phyloP scores from a whole-genome alignment of 2,888 invertebrate genomes.

The Quadroppia sp. region DNA sequence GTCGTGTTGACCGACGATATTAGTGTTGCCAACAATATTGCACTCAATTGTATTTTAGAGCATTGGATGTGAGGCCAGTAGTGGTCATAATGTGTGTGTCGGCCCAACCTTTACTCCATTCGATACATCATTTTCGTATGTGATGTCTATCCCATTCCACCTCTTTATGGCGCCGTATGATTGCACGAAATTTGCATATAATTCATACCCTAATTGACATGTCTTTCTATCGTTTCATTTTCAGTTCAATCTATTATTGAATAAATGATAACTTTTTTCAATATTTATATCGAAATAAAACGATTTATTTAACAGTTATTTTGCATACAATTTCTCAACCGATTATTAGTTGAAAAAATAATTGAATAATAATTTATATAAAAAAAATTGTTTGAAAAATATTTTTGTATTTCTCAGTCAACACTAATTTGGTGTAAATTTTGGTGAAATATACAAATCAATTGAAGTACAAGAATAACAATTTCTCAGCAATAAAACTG shows the following conservation, averaged over 20 bases:
- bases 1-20: slow-evolving; percentile 32
- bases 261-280: too few relatives aligned
- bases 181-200: slow-evolving; percentile 24
- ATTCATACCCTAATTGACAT: slow-evolving; percentile 24
- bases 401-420: slow-evolving; percentile 3
- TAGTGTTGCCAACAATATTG: background rate
- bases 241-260: too few relatives aligned
- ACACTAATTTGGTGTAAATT: slow-evolving; percentile 27
- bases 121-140: slow-evolving; percentile 32
- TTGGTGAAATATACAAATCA: background rate
- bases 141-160: background rate
- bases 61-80: background rate
- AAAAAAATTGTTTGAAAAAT: too few relatives aligned
- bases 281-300: too few relatives aligned
- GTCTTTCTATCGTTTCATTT: too few relatives aligned
- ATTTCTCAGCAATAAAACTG: slow-evolving; percentile 12
- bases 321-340: too few relatives aligned
- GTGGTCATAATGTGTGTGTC: slow-evolving; percentile 24
- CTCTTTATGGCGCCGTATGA: slow-evolving; percentile 1
- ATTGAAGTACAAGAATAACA: slow-evolving; percentile 2
- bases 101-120: slow-evolving; percentile 16
- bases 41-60: background rate
- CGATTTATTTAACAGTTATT: too few relatives aligned
- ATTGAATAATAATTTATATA: background rate
- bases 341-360: too few relatives aligned